Base-by-base conservation (phyloP, 2,888 invertebrate genomes). In the Dorcus hopei region DNA sequence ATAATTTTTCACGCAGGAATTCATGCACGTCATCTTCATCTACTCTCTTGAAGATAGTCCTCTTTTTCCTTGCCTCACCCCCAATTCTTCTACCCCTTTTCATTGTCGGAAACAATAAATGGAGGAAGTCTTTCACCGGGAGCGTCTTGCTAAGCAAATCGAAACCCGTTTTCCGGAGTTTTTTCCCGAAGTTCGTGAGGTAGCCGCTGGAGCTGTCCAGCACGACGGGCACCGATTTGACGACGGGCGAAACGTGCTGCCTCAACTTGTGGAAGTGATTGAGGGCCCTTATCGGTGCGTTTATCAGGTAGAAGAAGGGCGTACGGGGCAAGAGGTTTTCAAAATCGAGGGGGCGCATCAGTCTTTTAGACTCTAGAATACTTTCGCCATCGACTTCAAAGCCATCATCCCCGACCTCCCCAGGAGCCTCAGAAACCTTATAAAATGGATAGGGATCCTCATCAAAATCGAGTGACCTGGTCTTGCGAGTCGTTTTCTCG, bases 21-120 rank as follows among this genome's bases (percentile, higher is more conserved):
- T 73, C 68, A 47, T 72, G 65, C 4, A 75, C 67, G 48, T 76
- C 74, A 38, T 72, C 70, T 45, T 74, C 73, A 52, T 74, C 71
- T 0, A 76, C 73, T 33, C 72, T 69, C 58, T 74, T 72, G 4
- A 75, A 42, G 16, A 75, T 67, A 57, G 73, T 74, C 16, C 75
- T 62, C 59, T 73, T 75, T 16, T 33, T 33, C 38, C 48, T 9
- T n/a, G 19, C 19, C 26, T 11, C n/a, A 6, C 19, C 19, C 33
- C 16, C 19, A 6, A 19, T 49, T 49, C 26, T 2, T 2, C 5
- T 49, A 38, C 14, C 3, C 7, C 33, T n/a, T 26, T 38, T 51
- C 5, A 9, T 4, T 9, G 9, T 11, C 8, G 19, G 9, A 33
- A 33, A 7, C 9, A 45, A 23, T 3, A 45, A 4, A 5, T 45